Percentiles rank a stretch among this genome's conserved stretches.
Conservation (phyloP, 1,140 invertebrate species). For the Calephelis virginiensis region DNA sequence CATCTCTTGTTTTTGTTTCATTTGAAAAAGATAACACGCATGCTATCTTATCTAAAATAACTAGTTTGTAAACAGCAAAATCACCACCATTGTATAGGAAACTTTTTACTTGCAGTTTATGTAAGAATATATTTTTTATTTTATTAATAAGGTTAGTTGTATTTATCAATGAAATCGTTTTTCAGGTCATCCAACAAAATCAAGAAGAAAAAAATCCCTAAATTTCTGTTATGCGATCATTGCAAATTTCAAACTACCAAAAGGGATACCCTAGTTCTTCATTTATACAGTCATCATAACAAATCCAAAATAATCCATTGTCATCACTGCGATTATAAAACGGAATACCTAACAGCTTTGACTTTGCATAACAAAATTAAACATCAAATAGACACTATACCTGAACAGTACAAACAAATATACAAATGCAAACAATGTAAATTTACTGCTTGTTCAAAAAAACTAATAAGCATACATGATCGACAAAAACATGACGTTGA, state of each 20-base stretch:
- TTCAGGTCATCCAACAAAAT: background rate
- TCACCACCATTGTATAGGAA: too few relatives aligned
- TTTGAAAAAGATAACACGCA: too few relatives aligned
- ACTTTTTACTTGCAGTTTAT: too few relatives aligned
- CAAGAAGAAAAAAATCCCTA: background rate
- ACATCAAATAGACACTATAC: constrained; percentile 31
- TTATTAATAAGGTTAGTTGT: too few relatives aligned
- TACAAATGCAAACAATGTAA: constrained; percentile 45
- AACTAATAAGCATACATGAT: constrained; percentile 46
- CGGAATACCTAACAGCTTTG: constrained; percentile 41
- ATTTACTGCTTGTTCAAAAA: constrained; percentile 45
- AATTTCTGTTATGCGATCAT: constrained; percentile 50
- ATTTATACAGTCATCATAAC: constrained; percentile 43
- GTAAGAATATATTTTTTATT: too few relatives aligned
- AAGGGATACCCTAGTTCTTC: constrained; percentile 64
- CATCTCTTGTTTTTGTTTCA: too few relatives aligned
- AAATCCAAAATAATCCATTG: constrained; percentile 35
- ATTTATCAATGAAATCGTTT: background rate
- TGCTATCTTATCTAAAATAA: too few relatives aligned
- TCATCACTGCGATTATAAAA: constrained; percentile 37
- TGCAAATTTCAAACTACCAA: constrained; percentile 65
- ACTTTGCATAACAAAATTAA: constrained; percentile 41
- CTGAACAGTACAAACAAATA: constrained; percentile 20
- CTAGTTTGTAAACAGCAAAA: too few relatives aligned
- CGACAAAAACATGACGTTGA: constrained; percentile 44